phyloP scores from a whole-genome alignment of 2,113 vertebrate species.

The Cyprinodon brontotheroides region DNA sequence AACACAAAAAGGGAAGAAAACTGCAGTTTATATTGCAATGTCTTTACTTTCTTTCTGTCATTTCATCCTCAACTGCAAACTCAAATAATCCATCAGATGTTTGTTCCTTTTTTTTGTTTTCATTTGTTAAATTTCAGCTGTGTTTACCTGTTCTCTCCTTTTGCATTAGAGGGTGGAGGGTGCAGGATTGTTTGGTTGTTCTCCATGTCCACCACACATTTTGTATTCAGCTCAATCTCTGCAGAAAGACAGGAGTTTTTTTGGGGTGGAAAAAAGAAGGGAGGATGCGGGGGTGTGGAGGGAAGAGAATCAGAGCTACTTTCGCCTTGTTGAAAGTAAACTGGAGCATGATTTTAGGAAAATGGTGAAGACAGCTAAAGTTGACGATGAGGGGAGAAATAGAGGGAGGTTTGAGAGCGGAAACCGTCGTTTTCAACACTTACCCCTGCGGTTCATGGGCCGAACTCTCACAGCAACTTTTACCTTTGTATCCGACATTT shows the following conservation, averaged over 20 bases:
- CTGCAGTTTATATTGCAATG: not conserved
- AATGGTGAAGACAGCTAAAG: constrained; percentile 54
- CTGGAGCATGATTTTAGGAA: constrained; percentile 29
- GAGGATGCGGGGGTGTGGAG: constrained; percentile 39
- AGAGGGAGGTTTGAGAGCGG: not conserved
- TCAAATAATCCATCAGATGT: not conserved
- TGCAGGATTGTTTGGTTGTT: constrained; percentile 95
- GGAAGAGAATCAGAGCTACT: constrained; percentile 7
- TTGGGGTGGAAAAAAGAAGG: constrained; percentile 35
- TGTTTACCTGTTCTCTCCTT: constrained; percentile 89
- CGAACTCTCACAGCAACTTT: constrained; percentile 97
- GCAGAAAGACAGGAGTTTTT: constrained; percentile 67
- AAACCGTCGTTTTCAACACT: constrained; percentile 49
- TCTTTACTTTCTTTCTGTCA: constrained; percentile 1
- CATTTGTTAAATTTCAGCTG: constrained; percentile 15
- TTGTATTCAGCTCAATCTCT: constrained; percentile 97
- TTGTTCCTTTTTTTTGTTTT: not conserved
- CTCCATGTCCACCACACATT: constrained; percentile 99
- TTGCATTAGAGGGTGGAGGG: constrained; percentile 88
- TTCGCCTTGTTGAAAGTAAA: constrained; percentile 14
- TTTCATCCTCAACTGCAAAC: not conserved
- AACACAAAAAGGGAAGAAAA: not conserved
- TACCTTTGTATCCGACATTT: constrained; percentile 98
- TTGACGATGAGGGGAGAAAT: constrained; percentile 13
- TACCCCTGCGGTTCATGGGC: constrained; percentile 96